Percentiles rank a stretch among this genome's conserved stretches.
Conservation (phyloP, 2,113 vertebrate species). For the Ammodytes dubius region DNA sequence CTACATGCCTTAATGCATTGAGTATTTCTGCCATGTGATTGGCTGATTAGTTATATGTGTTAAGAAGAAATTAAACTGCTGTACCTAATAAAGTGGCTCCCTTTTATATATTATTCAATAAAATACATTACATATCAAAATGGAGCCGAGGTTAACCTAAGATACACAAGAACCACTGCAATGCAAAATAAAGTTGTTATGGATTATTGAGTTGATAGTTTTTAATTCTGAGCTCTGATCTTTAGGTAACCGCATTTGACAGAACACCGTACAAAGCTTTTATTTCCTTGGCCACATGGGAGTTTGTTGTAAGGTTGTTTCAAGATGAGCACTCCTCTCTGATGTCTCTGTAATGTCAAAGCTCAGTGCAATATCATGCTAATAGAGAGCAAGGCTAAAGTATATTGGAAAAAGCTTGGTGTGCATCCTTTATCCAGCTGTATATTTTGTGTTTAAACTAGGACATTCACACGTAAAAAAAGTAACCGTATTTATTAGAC, state of each 20-base stretch:
- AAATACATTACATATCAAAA: conserved; percentile 12
- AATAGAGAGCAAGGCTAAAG: neutral
- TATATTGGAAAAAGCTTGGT: neutral
- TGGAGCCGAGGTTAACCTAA: neutral
- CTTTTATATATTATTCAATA: neutral
- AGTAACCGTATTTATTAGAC: neutral
- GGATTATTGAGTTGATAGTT: conserved; percentile 6
- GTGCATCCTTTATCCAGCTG: neutral
- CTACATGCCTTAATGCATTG: no score
- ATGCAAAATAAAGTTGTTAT: neutral
- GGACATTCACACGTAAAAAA: no score
- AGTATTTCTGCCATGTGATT: no score
- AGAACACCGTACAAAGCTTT: neutral
- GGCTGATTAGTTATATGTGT: no score
- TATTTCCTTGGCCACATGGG: neutral
- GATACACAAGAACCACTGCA: neutral
- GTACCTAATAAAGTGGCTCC: no score
- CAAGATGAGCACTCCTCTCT: neutral
- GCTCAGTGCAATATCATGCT: neutral
- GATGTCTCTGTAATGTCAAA: conserved; percentile 6
- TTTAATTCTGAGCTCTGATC: neutral
- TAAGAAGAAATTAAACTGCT: no score
- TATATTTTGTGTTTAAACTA: neutral
- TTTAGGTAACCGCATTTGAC: neutral
- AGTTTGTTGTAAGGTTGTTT: conserved; percentile 14